phyloP scores from a whole-genome alignment of 2,113 vertebrate species.

The Furnarius figulus region DNA sequence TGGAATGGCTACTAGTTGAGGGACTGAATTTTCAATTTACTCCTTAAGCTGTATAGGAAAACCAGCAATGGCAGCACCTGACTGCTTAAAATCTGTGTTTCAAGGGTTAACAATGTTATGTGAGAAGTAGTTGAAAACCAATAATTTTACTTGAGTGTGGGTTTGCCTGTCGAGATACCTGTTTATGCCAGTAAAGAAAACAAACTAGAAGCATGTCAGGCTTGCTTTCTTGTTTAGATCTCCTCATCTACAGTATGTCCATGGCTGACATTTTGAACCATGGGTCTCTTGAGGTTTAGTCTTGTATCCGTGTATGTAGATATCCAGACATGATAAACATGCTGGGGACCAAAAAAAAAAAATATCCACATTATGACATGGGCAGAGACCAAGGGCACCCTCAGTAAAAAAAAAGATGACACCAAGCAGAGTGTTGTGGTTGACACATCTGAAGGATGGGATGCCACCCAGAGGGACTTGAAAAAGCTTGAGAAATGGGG shows the following conservation, averaged over 20 bases:
- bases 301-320: background rate
- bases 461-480: background rate
- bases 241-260: background rate
- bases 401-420: background rate
- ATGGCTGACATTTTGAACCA: background rate
- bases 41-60: background rate
- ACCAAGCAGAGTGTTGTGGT: background rate
- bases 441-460: background rate
- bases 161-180: background rate
- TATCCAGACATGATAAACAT: background rate
- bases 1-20: background rate
- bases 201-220: background rate
- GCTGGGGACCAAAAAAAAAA: background rate
- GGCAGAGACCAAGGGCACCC: background rate
- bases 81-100: background rate
- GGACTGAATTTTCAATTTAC: background rate
- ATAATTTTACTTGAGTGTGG: background rate
- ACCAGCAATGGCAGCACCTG: background rate
- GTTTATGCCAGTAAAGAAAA: background rate
- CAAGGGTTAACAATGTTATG: background rate
- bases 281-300: background rate
- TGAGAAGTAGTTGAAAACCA: background rate
- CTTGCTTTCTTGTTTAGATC: background rate
- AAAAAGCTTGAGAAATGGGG: too few species aligned
- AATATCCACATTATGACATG: background rate